These are phyloP conservation scores for Lydus trimaculatus DNA, from an alignment of 2,888 invertebrate genomes.

Conservation along the genomic window DNA sequence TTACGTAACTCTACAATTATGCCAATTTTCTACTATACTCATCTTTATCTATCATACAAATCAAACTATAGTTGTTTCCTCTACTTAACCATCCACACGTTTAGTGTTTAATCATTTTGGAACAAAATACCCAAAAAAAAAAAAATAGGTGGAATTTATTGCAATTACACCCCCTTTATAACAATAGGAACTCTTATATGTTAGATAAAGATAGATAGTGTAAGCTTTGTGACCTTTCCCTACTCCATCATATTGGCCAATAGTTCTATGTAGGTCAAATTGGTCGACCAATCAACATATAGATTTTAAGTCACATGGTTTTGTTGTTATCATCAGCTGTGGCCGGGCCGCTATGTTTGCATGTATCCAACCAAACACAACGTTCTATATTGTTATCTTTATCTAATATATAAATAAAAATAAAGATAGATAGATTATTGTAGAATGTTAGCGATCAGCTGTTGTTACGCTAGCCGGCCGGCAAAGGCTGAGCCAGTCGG, in stretches of 20 bases:
- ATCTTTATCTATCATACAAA: neutral
- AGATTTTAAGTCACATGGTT: conserved; percentile 66
- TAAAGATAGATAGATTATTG: conserved; percentile 20
- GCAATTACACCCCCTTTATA: conserved; percentile 20
- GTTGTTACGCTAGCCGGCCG: conserved; percentile 58
- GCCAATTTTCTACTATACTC: neutral
- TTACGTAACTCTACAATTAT: conserved; percentile 2
- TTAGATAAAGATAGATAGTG: conserved; percentile 13
- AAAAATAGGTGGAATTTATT: conserved; percentile 15
- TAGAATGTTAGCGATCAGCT: conserved; percentile 50
- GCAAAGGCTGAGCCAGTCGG: conserved; percentile 50
- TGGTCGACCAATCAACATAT: conserved; percentile 59
- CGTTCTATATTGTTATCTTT: conserved; percentile 19
- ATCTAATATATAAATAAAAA: conserved; percentile 14
- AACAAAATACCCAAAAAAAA: neutral
- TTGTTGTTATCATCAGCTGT: conserved; percentile 77
- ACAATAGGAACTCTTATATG: conserved; percentile 17
- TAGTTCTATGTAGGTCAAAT: conserved; percentile 67
- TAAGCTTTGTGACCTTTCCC: conserved; percentile 54
- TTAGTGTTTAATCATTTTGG: neutral
- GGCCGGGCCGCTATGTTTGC: conserved; percentile 56
- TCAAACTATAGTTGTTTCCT: neutral
- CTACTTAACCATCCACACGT: too few relatives aligned
- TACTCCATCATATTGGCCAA: conserved; percentile 56
- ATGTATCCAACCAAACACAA: conserved; percentile 31